These are phyloP conservation scores for Pao palembangensis DNA, from an alignment of 2,113 vertebrate genomes.

Conservation along the genomic window DNA sequence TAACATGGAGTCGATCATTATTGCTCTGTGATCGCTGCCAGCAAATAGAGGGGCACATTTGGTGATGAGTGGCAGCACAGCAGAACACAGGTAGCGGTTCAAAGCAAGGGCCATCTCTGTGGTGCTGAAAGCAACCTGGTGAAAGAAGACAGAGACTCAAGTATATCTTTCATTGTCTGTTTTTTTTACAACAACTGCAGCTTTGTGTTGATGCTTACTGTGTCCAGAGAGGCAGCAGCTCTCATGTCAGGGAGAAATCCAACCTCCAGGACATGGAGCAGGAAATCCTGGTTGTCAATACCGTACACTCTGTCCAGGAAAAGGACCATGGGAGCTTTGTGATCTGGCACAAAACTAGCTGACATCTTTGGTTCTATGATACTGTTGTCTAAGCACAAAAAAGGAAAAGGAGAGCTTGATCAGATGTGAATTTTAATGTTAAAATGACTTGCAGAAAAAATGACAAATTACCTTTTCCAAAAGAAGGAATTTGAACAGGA, in stretches of 20 bases:
- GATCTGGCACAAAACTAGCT: slow-evolving; percentile 91
- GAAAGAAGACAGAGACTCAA: slow-evolving; percentile 12
- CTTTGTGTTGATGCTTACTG: slow-evolving; percentile 69
- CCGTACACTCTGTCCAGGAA: slow-evolving; percentile 95
- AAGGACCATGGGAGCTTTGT: slow-evolving; percentile 93
- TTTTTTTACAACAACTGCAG: neutral
- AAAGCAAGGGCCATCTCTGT: slow-evolving; percentile 94
- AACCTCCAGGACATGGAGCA: slow-evolving; percentile 88
- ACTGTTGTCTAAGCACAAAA: slow-evolving; percentile 77
- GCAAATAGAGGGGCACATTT: slow-evolving; percentile 93
- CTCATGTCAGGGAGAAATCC: slow-evolving; percentile 95
- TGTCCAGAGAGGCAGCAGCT: slow-evolving; percentile 90
- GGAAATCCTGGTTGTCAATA: slow-evolving; percentile 91
- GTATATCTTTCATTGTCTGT: neutral
- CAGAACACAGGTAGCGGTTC: slow-evolving; percentile 89
- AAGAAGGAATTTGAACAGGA: slow-evolving; percentile 85
- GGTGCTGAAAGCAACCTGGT: slow-evolving; percentile 87
- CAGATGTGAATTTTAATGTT: neutral
- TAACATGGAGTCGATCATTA: slow-evolving; percentile 97
- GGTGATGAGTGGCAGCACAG: slow-evolving; percentile 91
- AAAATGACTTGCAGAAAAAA: neutral
- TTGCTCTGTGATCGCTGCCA: slow-evolving; percentile 90
- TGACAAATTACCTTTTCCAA: slow-evolving; percentile 84
- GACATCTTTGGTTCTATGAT: slow-evolving; percentile 93
- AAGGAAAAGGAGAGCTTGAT: neutral